Evolutionary conservation across 2,888 invertebrate genomes (phyloP), one percentile per base, ranked within the genome.

Genomic region (Gnatocerus cornutus): DNA sequence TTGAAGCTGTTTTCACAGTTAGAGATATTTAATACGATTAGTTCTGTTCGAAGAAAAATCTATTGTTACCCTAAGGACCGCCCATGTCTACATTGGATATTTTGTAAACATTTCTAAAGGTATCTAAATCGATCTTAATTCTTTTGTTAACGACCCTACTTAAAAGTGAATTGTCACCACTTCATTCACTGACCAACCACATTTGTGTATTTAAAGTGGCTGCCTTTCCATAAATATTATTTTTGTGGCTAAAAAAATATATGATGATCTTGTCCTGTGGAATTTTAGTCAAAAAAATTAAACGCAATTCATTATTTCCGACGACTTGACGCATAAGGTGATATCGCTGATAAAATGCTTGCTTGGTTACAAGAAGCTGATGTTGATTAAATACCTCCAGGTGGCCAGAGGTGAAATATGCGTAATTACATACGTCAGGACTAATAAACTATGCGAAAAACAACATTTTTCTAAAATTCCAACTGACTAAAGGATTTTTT

Each of bases 141-240:
- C 63, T 63, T 63, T 63, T 63, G 63, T 63, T 63, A 63, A 63
- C 53, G 43, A 63, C 52, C 62, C 63, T 63, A 63, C 14, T 53
- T 63, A 52, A 62, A 52, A 63, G 53, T 63, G 52, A 53, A 41
- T 63, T 63, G 63, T 63, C 63, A 63, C 53, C 53, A 63, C 63
- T 63, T 63, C 53, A 63, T 63, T 63, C 61, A 14, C 46, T 61
- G 48, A 63, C 62, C 62, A 63, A 46, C 46, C 39, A 30, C 52
- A 52, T 50, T 63, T 63, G 41, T 52, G 52, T 52, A 63, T 50
- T 46, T 48, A 58, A 50, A 50, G 48, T 50, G 21, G 16, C 8
- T 46, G 13, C 48, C 27, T 29, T 50, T 50, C 27, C 29, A n/a
- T 10, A 27, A 50, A 50, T 50, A 21, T 50, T 50, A 27, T 50